Evolutionary conservation across 2,888 invertebrate species (phyloP).

Genomic region (Prosopocoilus inquinatus): DNA sequence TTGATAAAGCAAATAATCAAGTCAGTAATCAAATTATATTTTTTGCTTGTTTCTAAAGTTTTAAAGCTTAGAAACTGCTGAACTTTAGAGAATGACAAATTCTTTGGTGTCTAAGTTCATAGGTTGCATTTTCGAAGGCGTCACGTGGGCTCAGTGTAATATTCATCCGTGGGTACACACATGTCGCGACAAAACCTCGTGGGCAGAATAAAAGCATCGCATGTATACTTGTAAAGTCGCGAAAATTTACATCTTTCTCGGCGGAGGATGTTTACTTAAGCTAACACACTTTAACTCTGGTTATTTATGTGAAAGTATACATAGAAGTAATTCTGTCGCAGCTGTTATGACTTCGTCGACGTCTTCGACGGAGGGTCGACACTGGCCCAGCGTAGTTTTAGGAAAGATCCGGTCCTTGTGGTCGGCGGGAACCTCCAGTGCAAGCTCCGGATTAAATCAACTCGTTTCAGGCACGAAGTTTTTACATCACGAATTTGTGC

Average conservation of each 20-base stretch:
- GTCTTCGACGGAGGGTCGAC: conserved; percentile 55
- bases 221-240: not conserved
- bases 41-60: no score
- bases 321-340: conserved; percentile 5
- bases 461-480: conserved; percentile 70
- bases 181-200: conserved; percentile 19
- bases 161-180: conserved; percentile 19
- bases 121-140: conserved; percentile 19
- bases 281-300: not conserved
- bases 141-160: conserved; percentile 26
- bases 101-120: no score
- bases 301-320: not conserved
- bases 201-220: conserved; percentile 19
- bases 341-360: conserved; percentile 43
- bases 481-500: conserved; percentile 11
- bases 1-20: no score
- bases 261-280: conserved; percentile 2
- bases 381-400: conserved; percentile 77
- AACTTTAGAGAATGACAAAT: no score
- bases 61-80: no score
- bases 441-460: conserved; percentile 77
- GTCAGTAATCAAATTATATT: no score
- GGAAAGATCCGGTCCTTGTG: conserved; percentile 88
- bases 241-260: not conserved
- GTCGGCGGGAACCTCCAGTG: conserved; percentile 73